Percentiles rank a stretch among this genome's conserved stretches.
These are phyloP conservation scores for Chionodraco myersi DNA, from an alignment of 2,113 vertebrate genomes.

Conservation along the genomic window DNA sequence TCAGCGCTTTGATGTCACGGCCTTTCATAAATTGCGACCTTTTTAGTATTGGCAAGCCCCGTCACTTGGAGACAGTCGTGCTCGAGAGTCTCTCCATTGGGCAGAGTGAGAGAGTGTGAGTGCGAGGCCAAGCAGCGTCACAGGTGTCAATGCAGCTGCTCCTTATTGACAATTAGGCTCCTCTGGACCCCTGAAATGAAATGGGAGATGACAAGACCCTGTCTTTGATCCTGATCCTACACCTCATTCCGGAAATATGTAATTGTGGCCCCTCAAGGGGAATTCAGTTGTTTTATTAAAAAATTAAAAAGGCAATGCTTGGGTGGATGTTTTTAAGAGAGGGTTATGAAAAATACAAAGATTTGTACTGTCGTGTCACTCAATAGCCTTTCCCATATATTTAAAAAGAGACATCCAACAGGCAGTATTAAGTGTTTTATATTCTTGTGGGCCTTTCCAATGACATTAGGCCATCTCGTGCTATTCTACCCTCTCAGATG, in stretches of 20 bases:
- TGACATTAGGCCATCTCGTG: constrained; percentile 37
- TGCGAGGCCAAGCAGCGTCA: constrained; percentile 64
- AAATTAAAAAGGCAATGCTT: constrained; percentile 25
- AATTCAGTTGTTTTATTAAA: constrained; percentile 46
- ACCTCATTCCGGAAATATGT: constrained; percentile 74
- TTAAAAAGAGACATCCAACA: constrained; percentile 39
- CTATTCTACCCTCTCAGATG: constrained; percentile 34
- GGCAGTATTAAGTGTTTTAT: constrained; percentile 34
- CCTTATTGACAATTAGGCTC: constrained; percentile 80
- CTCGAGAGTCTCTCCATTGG: constrained; percentile 51
- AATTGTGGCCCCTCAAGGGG: constrained; percentile 52
- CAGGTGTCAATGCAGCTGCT: constrained; percentile 79
- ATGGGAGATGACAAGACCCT: constrained; percentile 76
- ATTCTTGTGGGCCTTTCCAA: constrained; percentile 37
- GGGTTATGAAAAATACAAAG: constrained; percentile 24
- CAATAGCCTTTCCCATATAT: constrained; percentile 21
- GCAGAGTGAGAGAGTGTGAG: constrained; percentile 42
- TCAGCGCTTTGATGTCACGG: constrained; percentile 75
- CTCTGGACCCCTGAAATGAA: constrained; percentile 67
- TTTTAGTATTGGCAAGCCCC: constrained; percentile 77
- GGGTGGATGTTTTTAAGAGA: constrained; percentile 7
- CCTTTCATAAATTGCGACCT: constrained; percentile 81
- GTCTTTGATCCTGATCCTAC: constrained; percentile 78
- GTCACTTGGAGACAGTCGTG: constrained; percentile 49
- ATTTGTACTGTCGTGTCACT: constrained; percentile 8